Evolutionary conservation across 2,888 invertebrate genomes (phyloP).

Genomic region (Ypsolopha sequella): DNA sequence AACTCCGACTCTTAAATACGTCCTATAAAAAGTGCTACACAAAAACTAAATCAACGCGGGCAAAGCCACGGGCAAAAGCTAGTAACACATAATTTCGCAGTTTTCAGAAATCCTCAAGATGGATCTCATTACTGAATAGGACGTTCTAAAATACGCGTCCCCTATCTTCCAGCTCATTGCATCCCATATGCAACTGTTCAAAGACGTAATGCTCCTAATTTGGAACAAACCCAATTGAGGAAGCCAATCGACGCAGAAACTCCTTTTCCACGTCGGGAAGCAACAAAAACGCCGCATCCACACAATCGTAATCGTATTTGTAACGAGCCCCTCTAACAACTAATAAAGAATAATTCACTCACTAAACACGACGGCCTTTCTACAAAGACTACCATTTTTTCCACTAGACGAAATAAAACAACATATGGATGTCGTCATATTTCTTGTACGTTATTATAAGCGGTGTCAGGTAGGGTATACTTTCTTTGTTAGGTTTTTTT

Average conservation of each 20-base stretch:
- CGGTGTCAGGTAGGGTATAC: slow-evolving; percentile 56
- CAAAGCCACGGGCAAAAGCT: no score
- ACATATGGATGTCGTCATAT: slow-evolving; percentile 60
- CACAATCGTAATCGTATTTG: slow-evolving; percentile 47
- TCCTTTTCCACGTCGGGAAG: slow-evolving; percentile 38
- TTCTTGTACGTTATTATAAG: slow-evolving; percentile 63
- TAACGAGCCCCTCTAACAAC: slow-evolving; percentile 39
- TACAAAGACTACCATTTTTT: slow-evolving; percentile 10
- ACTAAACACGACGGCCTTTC: slow-evolving; percentile 22
- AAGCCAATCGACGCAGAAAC: slow-evolving; percentile 46
- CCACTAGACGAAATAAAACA: slow-evolving; percentile 35
- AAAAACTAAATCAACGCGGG: no score
- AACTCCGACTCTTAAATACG: no score
- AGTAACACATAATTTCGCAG: no score
- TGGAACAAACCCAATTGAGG: slow-evolving; percentile 54
- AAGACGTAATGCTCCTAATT: slow-evolving; percentile 42
- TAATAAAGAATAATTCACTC: slow-evolving; percentile 51
- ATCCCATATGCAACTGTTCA: not conserved
- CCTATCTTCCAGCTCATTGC: slow-evolving; percentile 25
- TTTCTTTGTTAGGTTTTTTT: slow-evolving; percentile 54
- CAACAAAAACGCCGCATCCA: slow-evolving; percentile 41
- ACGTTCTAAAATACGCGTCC: slow-evolving; percentile 6
- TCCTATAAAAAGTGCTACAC: no score
- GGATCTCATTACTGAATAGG: slow-evolving; percentile 5
- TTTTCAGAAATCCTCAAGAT: not conserved